Evolutionary conservation across 2,797 vertebrate species (phyloP).

Genomic region (Danio tinwini): DNA sequence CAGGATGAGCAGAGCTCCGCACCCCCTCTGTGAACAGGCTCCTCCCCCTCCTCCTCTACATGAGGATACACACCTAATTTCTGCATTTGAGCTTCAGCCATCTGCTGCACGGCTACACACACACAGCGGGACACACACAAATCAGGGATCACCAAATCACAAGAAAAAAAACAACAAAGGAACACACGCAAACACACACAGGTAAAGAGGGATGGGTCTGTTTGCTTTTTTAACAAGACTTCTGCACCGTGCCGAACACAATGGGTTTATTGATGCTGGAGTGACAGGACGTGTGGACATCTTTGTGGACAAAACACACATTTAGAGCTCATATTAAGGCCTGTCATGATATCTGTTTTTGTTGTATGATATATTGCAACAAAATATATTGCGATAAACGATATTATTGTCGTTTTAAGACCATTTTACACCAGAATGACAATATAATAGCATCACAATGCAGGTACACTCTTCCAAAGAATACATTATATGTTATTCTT

Average conservation of each 20-base stretch:
- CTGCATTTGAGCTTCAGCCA: slow-evolving; percentile 94
- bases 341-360: too few relatives aligned
- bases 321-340: neutral
- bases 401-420: too few relatives aligned
- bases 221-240: slow-evolving; percentile 1
- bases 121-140: slow-evolving; percentile 37
- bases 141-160: slow-evolving; percentile 50
- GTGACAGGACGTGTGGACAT: neutral
- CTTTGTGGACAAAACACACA: neutral
- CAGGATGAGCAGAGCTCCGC: slow-evolving; percentile 59
- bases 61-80: slow-evolving; percentile 83
- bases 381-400: too few relatives aligned
- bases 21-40: slow-evolving; percentile 67
- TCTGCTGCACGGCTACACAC: slow-evolving; percentile 90
- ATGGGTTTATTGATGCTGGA: neutral
- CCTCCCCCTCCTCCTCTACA: slow-evolving; percentile 83
- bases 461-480: too few relatives aligned
- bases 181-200: slow-evolving; percentile 49
- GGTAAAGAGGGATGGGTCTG: slow-evolving; percentile 19
- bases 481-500: too few relatives aligned
- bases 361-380: too few relatives aligned
- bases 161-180: slow-evolving; percentile 50
- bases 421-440: too few relatives aligned
- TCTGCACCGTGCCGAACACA: slow-evolving; percentile 2
- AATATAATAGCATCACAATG: too few relatives aligned